Evolutionary conservation across 64 coral and sea anemone genomes (phyloP).

Genomic region (Actinia tenebrosa): DNA sequence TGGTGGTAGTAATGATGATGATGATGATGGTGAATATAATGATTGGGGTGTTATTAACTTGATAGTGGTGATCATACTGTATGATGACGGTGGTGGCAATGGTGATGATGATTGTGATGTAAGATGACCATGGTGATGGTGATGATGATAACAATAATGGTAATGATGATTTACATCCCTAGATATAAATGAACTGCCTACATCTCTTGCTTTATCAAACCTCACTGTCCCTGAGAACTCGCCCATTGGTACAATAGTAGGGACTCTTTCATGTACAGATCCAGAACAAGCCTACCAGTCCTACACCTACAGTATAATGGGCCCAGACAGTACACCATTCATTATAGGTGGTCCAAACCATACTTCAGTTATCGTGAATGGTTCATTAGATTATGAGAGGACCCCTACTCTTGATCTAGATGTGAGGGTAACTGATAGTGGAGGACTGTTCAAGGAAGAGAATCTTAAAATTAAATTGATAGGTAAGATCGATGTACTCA

Average conservation of each 20-base stretch:
- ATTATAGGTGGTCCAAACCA: conserved; percentile 31
- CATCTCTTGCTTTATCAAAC: conserved; percentile 53
- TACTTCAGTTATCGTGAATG: conserved; percentile 51
- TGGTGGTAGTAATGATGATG: background rate
- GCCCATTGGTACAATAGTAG: conserved; percentile 38
- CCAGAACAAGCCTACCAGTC: conserved; percentile 55
- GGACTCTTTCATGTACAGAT: conserved; percentile 61
- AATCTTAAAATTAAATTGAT: conserved; percentile 52
- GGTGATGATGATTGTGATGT: background rate
- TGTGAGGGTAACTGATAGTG: conserved; percentile 65
- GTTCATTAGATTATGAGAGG: conserved; percentile 65
- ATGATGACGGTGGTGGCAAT: background rate
- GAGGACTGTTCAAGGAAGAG: conserved; percentile 61
- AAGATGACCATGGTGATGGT: too few relatives aligned
- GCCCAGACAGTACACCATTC: conserved; percentile 37
- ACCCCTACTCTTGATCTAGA: conserved; percentile 40
- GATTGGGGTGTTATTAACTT: background rate
- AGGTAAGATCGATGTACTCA: conserved; percentile 43
- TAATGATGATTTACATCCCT: background rate
- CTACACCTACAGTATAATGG: conserved; percentile 57
- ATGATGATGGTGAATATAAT: background rate
- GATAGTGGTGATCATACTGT: background rate
- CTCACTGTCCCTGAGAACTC: conserved; percentile 62
- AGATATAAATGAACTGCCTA: conserved; percentile 91
- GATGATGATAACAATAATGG: background rate